These are phyloP conservation scores for Hymenochirus boettgeri DNA, from an alignment of 2,113 vertebrate genomes.

Conservation along the genomic window DNA sequence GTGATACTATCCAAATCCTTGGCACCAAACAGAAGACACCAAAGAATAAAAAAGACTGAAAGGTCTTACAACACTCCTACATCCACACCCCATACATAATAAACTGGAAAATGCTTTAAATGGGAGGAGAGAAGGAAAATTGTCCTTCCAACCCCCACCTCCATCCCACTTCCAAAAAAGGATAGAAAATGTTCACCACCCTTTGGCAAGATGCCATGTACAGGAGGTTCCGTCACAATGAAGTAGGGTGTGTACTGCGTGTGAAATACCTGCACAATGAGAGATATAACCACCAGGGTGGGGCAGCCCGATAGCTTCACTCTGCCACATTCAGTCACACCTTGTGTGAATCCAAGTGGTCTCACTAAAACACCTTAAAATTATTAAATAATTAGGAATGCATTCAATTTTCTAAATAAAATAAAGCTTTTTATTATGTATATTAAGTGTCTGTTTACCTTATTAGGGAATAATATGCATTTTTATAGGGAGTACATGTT, in stretches of 20 bases:
- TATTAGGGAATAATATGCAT: too few relatives aligned
- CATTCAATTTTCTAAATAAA: too few relatives aligned
- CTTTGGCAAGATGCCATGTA: constrained; percentile 13
- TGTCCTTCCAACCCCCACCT: constrained; percentile 11
- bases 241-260: constrained; percentile 33
- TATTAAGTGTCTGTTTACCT: too few relatives aligned
- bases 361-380: too few relatives aligned
- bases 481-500: too few relatives aligned
- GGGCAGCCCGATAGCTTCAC: constrained; percentile 18
- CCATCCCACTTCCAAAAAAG: constrained; percentile 38
- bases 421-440: too few relatives aligned
- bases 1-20: neutral
- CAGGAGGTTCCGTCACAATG: constrained; percentile 18
- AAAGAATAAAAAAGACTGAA: neutral
- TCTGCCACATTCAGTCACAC: constrained; percentile 22
- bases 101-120: constrained; percentile 5
- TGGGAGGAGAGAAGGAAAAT: constrained; percentile 21
- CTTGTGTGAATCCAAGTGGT: too few relatives aligned
- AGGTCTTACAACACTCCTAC: constrained; percentile 5
- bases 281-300: constrained; percentile 32
- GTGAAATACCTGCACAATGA: constrained; percentile 38
- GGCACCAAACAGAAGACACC: neutral
- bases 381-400: too few relatives aligned
- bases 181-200: constrained; percentile 28
- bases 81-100: constrained; percentile 19